Evolutionary conservation across 2,113 vertebrate genomes (phyloP).

Genomic region (Elaphurus davidianus): DNA sequence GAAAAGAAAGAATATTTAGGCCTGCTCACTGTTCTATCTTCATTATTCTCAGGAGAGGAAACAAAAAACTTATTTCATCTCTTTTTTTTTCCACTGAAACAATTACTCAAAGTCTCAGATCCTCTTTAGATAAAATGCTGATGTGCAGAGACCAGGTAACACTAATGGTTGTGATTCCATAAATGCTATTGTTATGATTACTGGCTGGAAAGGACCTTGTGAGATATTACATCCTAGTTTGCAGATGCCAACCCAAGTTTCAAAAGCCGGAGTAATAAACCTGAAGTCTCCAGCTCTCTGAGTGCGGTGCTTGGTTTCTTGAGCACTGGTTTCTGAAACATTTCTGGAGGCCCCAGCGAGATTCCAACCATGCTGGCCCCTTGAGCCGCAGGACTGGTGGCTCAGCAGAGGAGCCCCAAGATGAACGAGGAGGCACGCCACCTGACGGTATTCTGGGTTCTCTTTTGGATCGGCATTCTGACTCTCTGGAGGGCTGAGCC

Average conservation of each 20-base stretch:
- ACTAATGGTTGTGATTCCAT: not conserved
- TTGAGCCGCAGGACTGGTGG: not conserved
- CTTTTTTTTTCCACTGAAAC: not conserved
- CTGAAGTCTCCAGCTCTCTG: not conserved
- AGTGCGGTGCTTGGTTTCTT: not conserved
- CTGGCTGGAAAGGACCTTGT: not conserved
- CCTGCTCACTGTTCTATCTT: not conserved
- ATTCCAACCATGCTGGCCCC: not conserved
- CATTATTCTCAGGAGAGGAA: not conserved
- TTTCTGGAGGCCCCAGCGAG: not conserved
- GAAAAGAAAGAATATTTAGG: not conserved
- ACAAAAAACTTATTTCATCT: not conserved
- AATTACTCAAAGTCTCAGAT: not conserved
- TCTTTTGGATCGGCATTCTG: not conserved
- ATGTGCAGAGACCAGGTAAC: not conserved
- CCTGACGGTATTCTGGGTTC: not conserved
- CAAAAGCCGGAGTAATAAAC: not conserved
- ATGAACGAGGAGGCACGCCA: fast-evolving
- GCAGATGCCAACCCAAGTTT: not conserved
- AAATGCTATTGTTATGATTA: not conserved
- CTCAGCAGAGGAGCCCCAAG: not conserved
- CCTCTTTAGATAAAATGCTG: not conserved
- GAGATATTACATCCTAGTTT: not conserved
- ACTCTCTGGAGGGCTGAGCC: fast-evolving
- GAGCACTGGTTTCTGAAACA: not conserved